Conservation (phyloP, 92 coral and sea anemone species). For the Phenganax stokvisi region DNA sequence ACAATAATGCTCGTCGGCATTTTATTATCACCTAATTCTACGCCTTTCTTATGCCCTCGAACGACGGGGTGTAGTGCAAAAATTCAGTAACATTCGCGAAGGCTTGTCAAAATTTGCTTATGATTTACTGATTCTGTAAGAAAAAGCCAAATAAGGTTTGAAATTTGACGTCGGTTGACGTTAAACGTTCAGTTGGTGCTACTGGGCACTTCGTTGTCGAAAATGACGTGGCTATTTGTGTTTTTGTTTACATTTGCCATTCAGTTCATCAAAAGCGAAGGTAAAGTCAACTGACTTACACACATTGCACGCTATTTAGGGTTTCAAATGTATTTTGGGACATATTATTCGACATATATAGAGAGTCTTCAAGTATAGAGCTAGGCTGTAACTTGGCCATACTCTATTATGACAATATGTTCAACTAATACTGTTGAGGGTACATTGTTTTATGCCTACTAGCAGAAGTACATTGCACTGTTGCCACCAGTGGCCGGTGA, state of each 20-base stretch:
- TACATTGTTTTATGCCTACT: no score
- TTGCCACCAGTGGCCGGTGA: no score
- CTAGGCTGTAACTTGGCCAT: no score
- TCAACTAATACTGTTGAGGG: no score
- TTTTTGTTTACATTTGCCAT: slow-evolving; percentile 7
- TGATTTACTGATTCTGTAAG: background rate
- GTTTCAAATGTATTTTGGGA: no score
- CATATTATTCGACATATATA: no score
- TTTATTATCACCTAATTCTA: slow-evolving; percentile 12
- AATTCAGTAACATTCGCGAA: slow-evolving; percentile 8
- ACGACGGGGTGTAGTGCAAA: slow-evolving; percentile 22
- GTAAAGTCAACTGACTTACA: background rate
- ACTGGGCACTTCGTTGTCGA: background rate
- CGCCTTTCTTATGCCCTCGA: slow-evolving; percentile 5
- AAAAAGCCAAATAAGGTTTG: background rate
- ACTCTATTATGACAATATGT: no score
- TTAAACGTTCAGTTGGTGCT: background rate
- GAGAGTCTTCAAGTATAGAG: no score
- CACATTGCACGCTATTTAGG: background rate
- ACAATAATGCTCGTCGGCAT: slow-evolving; percentile 8
- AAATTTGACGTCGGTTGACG: background rate
- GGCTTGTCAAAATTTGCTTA: background rate
- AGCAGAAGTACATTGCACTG: no score
- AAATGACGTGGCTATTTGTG: background rate
- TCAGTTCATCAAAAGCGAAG: slow-evolving; percentile 11